These are phyloP conservation scores for Eurois occulta DNA, from an alignment of 2,888 invertebrate genomes.

Conservation along the genomic window DNA sequence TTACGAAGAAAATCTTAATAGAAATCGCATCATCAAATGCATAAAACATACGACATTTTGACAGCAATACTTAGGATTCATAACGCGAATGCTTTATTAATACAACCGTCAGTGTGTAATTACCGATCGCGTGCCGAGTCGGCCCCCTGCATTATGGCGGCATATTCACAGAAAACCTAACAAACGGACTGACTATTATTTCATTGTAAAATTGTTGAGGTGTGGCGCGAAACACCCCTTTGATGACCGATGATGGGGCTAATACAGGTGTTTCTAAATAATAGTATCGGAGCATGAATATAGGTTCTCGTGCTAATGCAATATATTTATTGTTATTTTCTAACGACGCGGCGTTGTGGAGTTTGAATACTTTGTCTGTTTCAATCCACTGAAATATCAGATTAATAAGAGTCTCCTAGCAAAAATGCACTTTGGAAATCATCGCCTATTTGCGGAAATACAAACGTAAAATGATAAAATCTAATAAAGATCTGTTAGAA, in stretches of 20 bases:
- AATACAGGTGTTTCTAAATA: slow-evolving; percentile 14
- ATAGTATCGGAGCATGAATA: background rate
- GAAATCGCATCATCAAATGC: background rate
- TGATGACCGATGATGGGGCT: background rate
- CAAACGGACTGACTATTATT: slow-evolving; percentile 21
- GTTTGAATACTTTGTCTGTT: background rate
- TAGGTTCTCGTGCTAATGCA: background rate
- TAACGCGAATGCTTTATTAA: slow-evolving; percentile 31
- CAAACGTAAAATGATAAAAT: background rate
- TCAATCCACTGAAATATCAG: background rate
- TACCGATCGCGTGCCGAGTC: slow-evolving; percentile 47
- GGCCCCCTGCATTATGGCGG: slow-evolving; percentile 37
- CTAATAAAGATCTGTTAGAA: background rate
- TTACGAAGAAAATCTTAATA: too few species aligned
- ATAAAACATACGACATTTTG: background rate
- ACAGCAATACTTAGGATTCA: slow-evolving; percentile 9
- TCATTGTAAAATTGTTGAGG: slow-evolving; percentile 19
- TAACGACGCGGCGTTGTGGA: background rate
- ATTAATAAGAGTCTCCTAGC: background rate
- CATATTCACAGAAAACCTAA: slow-evolving; percentile 42
- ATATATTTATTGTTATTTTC: too few species aligned
- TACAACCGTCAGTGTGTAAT: slow-evolving; percentile 17
- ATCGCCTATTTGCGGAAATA: background rate
- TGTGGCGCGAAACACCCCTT: background rate
- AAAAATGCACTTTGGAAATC: background rate